Evolutionary conservation across 2,797 vertebrate species (phyloP).

Genomic region (Acanthurus tractus): DNA sequence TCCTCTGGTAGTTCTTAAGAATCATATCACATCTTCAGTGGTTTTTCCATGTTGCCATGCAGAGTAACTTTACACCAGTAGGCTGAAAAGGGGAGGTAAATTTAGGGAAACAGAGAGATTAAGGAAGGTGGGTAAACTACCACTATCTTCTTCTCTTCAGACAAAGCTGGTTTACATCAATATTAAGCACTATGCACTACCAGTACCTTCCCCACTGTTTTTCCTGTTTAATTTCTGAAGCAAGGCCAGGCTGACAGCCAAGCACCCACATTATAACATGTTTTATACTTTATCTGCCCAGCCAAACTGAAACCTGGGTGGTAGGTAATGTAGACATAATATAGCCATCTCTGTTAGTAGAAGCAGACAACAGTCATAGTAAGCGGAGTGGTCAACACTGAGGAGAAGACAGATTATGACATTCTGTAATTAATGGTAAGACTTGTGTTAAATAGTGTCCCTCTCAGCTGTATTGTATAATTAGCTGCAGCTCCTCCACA

Average conservation of each 20-base stretch:
- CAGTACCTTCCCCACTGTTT: constrained; percentile 23
- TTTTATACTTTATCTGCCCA: constrained; percentile 46
- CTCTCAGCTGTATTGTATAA: constrained; percentile 53
- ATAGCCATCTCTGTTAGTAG: constrained; percentile 64
- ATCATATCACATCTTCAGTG: constrained; percentile 50
- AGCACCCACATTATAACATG: constrained; percentile 40
- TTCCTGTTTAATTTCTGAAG: constrained; percentile 51
- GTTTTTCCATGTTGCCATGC: constrained; percentile 79
- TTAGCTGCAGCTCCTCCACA: constrained; percentile 40
- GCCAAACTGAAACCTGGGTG: constrained; percentile 41
- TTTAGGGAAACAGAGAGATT: constrained; percentile 33
- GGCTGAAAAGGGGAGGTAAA: constrained; percentile 34
- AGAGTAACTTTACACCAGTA: constrained; percentile 67
- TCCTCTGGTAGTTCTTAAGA: constrained; percentile 52
- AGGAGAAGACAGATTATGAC: constrained; percentile 23
- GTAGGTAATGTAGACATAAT: constrained; percentile 35
- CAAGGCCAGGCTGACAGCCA: constrained; percentile 50
- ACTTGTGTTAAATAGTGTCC: constrained; percentile 34
- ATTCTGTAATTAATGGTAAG: constrained; percentile 30
- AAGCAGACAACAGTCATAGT: constrained; percentile 60
- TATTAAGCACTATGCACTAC: constrained; percentile 16
- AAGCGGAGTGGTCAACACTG: constrained; percentile 50
- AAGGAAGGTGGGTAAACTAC: constrained; percentile 38
- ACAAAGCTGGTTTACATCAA: constrained; percentile 62
- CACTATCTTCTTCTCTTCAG: constrained; percentile 51